These are phyloP conservation scores for Camptogramma bilineatum DNA, from an alignment of 2,888 invertebrate genomes.

Conservation along the genomic window DNA sequence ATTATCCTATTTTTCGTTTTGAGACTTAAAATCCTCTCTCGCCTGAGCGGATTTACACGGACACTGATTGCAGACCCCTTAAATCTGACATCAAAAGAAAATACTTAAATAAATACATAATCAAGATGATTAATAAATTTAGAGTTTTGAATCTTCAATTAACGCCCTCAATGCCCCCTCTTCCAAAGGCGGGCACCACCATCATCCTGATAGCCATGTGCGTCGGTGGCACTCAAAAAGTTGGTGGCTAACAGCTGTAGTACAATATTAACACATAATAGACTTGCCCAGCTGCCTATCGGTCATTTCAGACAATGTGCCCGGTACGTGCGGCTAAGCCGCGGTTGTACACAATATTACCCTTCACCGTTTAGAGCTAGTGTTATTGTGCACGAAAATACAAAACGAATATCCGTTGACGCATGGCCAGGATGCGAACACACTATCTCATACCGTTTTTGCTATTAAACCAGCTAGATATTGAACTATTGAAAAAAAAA, in stretches of 20 bases:
- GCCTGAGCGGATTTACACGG: not conserved
- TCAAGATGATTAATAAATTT: not conserved
- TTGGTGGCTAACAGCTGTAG: too few species aligned
- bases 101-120: not conserved
- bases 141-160: too few species aligned
- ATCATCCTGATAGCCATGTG: too few species aligned
- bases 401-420: not conserved
- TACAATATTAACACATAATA: too few species aligned
- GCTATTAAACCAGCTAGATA: too few species aligned
- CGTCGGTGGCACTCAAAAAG: too few species aligned
- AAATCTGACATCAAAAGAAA: not conserved
- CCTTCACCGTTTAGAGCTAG: not conserved
- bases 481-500: too few species aligned
- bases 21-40: not conserved
- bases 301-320: not conserved
- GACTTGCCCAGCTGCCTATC: not conserved
- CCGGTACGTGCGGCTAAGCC: not conserved
- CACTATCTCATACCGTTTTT: not conserved
- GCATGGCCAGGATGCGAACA: not conserved
- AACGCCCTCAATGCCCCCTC: too few species aligned
- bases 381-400: not conserved
- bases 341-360: not conserved
- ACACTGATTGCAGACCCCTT: not conserved
- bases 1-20: conserved; percentile 7
- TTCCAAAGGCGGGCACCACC: too few species aligned